Base-by-base conservation (phyloP, 2,888 invertebrate species). In the Acanthosepion pharaonis region DNA sequence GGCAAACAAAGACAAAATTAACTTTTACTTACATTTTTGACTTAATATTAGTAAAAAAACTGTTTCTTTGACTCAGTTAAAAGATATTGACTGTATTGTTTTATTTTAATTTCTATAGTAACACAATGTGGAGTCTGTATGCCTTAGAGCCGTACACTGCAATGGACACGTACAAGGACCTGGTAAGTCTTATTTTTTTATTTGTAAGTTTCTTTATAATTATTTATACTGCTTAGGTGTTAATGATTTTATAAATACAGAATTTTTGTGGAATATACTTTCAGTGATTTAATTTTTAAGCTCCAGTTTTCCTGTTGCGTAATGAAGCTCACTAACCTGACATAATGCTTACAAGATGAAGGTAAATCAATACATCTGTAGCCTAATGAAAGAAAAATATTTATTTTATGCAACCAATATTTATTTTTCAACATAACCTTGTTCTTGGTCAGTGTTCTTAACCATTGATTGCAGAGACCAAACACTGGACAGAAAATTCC, bases 91-190 rank as follows among this genome's bases (percentile, higher is more conserved):
- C n/a, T 23, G 23, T 5, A 6, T 59, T 23, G 20, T 59, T 59
- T 78, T 78, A 78, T 78, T 78, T 78, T n/a, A 33, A n/a, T 78
- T n/a, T 49, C 9, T 9, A 3, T 8, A 93, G 93, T 93, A 53
- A 93, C n/a, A 93, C 93, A 49, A 96, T 96, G 95, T 98, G 98
- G 98, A 98, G 98, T 0, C 97, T 98, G n/a, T 98, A 98, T 97
- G 98, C 98, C 53, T 97, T 98, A 94, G 98, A 98, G 95, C 97
- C 98, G 94, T 98, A 98, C 0, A 98, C 98, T 49, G 98, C 98
- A 23, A 98, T 98, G 94, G 98, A 98, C 95, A 97, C 98, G 20
- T 98, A 98, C 96, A 98, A 98, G 94, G 98, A 98, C 96, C 98
- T 98, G 96, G 98, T 97, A 96, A 95, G 94, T 94, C 33, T 15